Conservation (phyloP, 2,888 invertebrate genomes). For the Apotomis turbidana region DNA sequence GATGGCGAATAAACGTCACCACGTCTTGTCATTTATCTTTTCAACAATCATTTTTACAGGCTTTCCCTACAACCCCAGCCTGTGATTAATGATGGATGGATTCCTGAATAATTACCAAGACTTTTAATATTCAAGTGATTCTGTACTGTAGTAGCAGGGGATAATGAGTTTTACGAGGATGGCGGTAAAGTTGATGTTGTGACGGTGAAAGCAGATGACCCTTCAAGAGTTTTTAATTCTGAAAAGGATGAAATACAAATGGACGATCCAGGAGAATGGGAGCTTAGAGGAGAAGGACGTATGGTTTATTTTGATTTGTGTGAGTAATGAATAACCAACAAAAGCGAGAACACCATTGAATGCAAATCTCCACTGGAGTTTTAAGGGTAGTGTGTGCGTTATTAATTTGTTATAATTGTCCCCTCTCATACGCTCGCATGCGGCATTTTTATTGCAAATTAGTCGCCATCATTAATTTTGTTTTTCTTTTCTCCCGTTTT, state of each 20-base stretch:
- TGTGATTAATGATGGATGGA: constrained; percentile 84
- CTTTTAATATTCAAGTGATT: constrained; percentile 84
- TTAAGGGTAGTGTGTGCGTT: constrained; percentile 81
- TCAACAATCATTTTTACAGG: constrained; percentile 82
- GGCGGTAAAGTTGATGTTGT: constrained; percentile 57
- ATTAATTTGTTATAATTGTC: constrained; percentile 83
- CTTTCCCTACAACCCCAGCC: constrained; percentile 74
- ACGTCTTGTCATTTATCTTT: constrained; percentile 82
- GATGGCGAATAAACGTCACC: constrained; percentile 73
- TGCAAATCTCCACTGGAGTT: constrained; percentile 83
- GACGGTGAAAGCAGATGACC: constrained; percentile 67
- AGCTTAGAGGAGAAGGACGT: constrained; percentile 12
- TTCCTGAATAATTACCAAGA: constrained; percentile 84
- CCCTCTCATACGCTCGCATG: constrained; percentile 80
- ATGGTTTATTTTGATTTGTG: constrained; percentile 51
- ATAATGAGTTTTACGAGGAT: constrained; percentile 53
- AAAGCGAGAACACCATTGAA: constrained; percentile 76
- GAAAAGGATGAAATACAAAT: constrained; percentile 52
- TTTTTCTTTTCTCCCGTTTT: constrained; percentile 73
- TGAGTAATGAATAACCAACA: constrained; percentile 60
- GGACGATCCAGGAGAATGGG: constrained; percentile 42
- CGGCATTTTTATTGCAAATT: constrained; percentile 84
- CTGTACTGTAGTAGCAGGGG: constrained; percentile 48
- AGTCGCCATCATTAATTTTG: constrained; percentile 83
- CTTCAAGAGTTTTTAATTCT: constrained; percentile 58